phyloP scores from a whole-genome alignment of 2,113 vertebrate species.

The Benitochromis conjunctus region DNA sequence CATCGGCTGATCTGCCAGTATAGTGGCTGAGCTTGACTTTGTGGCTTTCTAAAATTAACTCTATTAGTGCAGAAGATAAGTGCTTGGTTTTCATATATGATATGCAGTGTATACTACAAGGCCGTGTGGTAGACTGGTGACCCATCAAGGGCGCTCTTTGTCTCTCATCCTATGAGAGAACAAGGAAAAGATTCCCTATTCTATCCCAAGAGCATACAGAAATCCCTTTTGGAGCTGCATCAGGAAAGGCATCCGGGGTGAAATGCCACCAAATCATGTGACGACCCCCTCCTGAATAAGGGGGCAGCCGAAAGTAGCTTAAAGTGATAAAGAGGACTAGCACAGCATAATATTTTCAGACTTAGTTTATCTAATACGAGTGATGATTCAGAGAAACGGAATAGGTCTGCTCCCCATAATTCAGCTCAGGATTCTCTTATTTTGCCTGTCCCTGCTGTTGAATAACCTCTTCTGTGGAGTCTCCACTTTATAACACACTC shows the following conservation, averaged over 20 bases:
- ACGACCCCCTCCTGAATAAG: neutral
- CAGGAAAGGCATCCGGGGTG: neutral
- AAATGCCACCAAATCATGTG: neutral
- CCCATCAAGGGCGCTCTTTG: neutral
- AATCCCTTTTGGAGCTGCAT: neutral
- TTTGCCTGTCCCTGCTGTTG: neutral
- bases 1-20: neutral
- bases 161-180: neutral
- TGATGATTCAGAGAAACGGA: neutral
- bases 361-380: neutral
- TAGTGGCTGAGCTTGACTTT: neutral
- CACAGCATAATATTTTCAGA: neutral
- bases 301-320: neutral
- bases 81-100: neutral
- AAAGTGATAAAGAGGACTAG: neutral
- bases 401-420: neutral
- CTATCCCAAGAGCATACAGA: neutral
- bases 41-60: neutral
- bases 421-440: neutral
- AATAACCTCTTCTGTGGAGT: neutral
- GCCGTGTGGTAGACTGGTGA: neutral
- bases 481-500: neutral
- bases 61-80: neutral
- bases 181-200: neutral
- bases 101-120: neutral